Conservation (phyloP, 2,888 invertebrate species). For the Xylota sylvarum region DNA sequence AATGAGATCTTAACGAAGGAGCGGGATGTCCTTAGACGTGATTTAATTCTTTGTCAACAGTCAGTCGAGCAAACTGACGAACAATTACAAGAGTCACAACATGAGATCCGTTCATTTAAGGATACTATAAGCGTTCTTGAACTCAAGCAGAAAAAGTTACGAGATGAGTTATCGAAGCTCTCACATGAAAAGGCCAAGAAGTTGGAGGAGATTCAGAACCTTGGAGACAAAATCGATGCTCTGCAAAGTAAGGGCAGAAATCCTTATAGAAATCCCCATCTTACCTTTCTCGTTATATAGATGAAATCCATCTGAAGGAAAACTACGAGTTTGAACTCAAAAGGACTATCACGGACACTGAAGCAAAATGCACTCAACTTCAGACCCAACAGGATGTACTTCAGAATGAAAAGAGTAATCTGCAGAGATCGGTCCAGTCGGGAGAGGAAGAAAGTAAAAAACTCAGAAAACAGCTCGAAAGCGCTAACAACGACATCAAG, state of each 20-base stretch:
- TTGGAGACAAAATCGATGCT: constrained; percentile 82
- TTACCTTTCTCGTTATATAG: constrained; percentile 72
- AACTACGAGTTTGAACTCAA: constrained; percentile 83
- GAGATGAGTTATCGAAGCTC: constrained; percentile 80
- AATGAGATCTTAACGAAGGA: constrained; percentile 82
- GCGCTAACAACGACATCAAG: constrained; percentile 83
- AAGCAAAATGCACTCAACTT: constrained; percentile 81
- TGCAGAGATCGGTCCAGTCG: constrained; percentile 90
- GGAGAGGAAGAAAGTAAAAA: constrained; percentile 89
- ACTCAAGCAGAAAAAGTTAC: constrained; percentile 81
- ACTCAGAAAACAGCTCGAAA: constrained; percentile 90
- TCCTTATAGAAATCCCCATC: not conserved
- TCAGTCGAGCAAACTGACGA: constrained; percentile 79
- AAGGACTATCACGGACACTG: constrained; percentile 82
- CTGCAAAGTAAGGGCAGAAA: constrained; percentile 80
- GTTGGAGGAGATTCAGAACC: constrained; percentile 82
- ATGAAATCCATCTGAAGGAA: constrained; percentile 83
- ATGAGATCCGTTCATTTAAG: constrained; percentile 82
- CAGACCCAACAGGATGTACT: constrained; percentile 91
- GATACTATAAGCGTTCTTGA: constrained; percentile 81
- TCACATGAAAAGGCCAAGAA: constrained; percentile 82
- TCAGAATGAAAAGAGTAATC: constrained; percentile 90
- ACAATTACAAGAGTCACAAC: constrained; percentile 81
- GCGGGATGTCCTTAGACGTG: constrained; percentile 82
- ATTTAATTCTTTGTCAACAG: constrained; percentile 81